Evolutionary conservation across 2,797 vertebrate genomes (phyloP).

Genomic region (Apogon talboti): DNA sequence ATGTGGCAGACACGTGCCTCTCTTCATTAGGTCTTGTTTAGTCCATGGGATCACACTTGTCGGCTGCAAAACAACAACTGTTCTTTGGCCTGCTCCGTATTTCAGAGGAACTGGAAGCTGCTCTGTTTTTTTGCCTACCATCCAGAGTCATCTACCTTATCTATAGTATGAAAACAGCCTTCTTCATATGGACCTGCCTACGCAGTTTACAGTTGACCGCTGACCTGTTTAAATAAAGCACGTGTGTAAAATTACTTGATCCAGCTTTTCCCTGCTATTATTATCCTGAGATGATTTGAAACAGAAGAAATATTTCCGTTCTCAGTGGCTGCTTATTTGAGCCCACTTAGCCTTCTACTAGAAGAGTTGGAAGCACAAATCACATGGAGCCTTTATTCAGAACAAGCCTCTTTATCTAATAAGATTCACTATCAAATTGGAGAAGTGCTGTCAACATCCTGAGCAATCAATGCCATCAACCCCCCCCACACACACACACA

Average conservation of each 20-base stretch:
- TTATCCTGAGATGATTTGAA: conserved; percentile 18
- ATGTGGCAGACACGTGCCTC: conserved; percentile 45
- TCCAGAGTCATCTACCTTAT: conserved; percentile 24
- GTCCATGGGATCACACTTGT: conserved; percentile 17
- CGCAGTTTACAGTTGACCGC: neutral
- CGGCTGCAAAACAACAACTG: conserved; percentile 36
- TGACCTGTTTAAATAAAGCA: conserved; percentile 18
- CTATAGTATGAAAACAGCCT: conserved; percentile 28
- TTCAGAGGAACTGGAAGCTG: conserved; percentile 8
- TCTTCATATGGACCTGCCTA: conserved; percentile 7
- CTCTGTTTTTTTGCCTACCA: conserved; percentile 15
- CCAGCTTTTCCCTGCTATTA: conserved; percentile 12
- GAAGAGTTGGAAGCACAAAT: conserved; percentile 45
- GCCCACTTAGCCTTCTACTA: conserved; percentile 18
- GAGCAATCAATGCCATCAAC: conserved; percentile 79
- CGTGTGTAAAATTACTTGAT: conserved; percentile 16
- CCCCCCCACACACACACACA: no score
- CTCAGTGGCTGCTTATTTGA: conserved; percentile 8
- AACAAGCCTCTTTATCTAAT: conserved; percentile 75
- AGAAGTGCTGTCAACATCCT: conserved; percentile 82
- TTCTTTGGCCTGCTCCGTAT: conserved; percentile 6
- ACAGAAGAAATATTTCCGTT: conserved; percentile 1
- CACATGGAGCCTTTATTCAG: conserved; percentile 72
- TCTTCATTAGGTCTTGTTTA: conserved; percentile 53
- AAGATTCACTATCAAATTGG: conserved; percentile 79